Evolutionary conservation across 2,888 invertebrate genomes (phyloP).

Genomic region (Meghimatium bilineatum): DNA sequence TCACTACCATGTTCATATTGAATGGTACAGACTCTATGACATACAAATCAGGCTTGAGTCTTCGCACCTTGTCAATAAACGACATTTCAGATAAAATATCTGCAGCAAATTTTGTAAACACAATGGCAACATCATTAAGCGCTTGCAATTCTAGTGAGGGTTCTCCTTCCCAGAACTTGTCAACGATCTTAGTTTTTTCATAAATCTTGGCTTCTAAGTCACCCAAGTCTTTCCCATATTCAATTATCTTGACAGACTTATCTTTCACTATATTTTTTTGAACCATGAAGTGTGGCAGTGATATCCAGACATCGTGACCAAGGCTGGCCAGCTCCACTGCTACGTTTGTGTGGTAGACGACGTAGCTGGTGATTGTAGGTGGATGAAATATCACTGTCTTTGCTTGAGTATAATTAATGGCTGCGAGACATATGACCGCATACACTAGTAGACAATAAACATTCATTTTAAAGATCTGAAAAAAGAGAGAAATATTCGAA

Average conservation of each 20-base stretch:
- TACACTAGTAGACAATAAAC: not conserved
- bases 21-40: conserved; percentile 47
- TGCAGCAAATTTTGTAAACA: not conserved
- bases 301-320: conserved; percentile 38
- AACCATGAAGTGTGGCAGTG: conserved; percentile 14
- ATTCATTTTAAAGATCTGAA: not conserved
- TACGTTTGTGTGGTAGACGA: conserved; percentile 42
- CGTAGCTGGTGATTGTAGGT: conserved; percentile 29
- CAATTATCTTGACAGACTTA: conserved; percentile 16
- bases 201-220: not conserved
- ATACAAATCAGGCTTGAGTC: conserved; percentile 46
- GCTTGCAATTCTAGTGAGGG: not conserved
- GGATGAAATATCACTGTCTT: conserved; percentile 40
- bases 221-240: conserved; percentile 13
- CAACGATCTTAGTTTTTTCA: not conserved
- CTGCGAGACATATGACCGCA: not conserved
- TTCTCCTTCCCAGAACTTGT: conserved; percentile 14
- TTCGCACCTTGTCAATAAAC: conserved; percentile 32
- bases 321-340: conserved; percentile 35
- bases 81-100: conserved; percentile 32
- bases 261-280: not conserved
- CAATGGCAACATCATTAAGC: not conserved
- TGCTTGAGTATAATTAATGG: not conserved
- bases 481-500: not conserved
- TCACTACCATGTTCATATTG: conserved; percentile 45